Evolutionary conservation across 2,797 vertebrate genomes (phyloP), one percentile per base, ranked within the genome.

Genomic region (Diplodus puntazzo): DNA sequence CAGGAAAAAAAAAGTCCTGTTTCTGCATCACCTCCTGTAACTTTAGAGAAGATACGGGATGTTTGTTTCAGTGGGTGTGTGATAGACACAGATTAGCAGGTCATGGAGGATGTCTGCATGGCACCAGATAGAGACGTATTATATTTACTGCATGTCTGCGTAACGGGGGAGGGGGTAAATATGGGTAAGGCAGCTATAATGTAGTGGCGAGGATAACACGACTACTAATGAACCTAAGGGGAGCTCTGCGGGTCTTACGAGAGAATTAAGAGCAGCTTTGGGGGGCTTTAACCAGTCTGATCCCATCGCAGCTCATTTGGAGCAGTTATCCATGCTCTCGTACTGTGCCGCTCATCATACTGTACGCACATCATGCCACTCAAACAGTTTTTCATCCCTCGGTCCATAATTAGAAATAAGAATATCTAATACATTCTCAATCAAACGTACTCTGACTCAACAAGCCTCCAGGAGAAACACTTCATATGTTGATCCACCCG

Each of bases 241-340:
- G 70, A 74, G 78, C 77, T 78, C 82, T 75, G 66, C 25, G 13
- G 65, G 79, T 74, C 66, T 91, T 80, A 87, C 4, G 27, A 39
- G 23, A 77, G 81, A 70, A 75, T 85, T 84, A 76, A 73, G 73
- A 79, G 82, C 82, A 85, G 84, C 80, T 90, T 84, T 69, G 67
- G 57, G 65, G 72, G 81, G 62, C 55, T 80, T 90, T 84, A 82
- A 46, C 57, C 65, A 52, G 80, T 87, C 75, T 91, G 91, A 92
- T 91, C 91, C 87, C 80, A 72, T 87, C 83, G 73, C 72, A 86
- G 88, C 75, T 90, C 82, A 85, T 92, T 89, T 89, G 70, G 57
- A 80, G 66, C 74, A 66, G 80, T 88, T 85, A 92, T 87, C 75
- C 69, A 68, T 82, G 72, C 80, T 79, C 69, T 70, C 67, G 73